Base-by-base conservation (phyloP, 2,113 vertebrate genomes). In the Heterotis niloticus region DNA sequence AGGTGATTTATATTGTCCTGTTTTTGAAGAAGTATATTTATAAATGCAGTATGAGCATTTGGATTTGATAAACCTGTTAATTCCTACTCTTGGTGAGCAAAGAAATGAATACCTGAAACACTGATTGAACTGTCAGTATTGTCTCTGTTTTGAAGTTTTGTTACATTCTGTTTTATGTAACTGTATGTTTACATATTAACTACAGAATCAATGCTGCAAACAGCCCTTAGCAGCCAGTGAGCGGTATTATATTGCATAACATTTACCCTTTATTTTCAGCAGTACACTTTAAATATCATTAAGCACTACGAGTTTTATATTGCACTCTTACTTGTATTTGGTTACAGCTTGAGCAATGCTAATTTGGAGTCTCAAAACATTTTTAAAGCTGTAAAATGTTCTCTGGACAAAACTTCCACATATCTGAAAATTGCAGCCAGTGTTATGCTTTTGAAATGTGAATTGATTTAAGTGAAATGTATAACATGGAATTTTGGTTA, bases 71-170 rank as follows among this genome's bases (percentile, higher is more conserved):
- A 59, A 71, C 44, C 78, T 75, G n/a, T 71, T 59, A 80, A 67
- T 74, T 80, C 18, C 20, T 75, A 84, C 86, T 91, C 83, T 84
- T 87, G 83, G 82, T 88, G 86, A 89, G 90, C 44, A 76, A 68
- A 74, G 24, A n/a, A n/a, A 26, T 56, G 44, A 75, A 57, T 62
- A 76, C 56, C 13, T 75, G 44, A n/a, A 69, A 78, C 54, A 44
- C 64, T 77, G 24, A 82, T 75, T 65, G 71, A 59, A 83, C 69
- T 85, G 65, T 81, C 64, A 86, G 81, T 80, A 83, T 89, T 89
- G 81, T 80, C 18, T 75, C 85, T 84, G 54, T 74, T 80, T 71
- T 80, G 75, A 82, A 72, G 79, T 64, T 85, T 68, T 44, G 7
- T 71, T 81, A 51, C 82, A 34, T 74, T 80, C 75, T 82, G 54